phyloP scores from a whole-genome alignment of 2,113 vertebrate species.

The Garra rufa region DNA sequence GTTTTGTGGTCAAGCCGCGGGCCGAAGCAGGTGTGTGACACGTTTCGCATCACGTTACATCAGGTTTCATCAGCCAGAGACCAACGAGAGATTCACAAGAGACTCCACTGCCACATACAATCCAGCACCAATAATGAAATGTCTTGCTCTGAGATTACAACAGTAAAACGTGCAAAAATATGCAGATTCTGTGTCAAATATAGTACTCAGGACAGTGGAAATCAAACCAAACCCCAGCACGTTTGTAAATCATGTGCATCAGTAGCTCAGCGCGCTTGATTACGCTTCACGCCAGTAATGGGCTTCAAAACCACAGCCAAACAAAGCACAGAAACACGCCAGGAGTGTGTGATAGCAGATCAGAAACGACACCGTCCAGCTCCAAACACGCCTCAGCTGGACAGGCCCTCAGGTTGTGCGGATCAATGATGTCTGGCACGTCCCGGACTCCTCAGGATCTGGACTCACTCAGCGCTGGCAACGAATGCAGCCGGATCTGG shows the following conservation, averaged over 20 bases:
- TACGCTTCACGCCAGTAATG: background rate
- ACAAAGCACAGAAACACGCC: background rate
- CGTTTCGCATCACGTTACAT: background rate
- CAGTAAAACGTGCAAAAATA: background rate
- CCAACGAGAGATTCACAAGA: background rate
- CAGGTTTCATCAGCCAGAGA: conserved; percentile 26
- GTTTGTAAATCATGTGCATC: background rate
- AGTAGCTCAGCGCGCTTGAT: background rate
- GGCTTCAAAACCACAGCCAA: background rate
- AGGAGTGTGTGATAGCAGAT: background rate
- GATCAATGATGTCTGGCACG: no score
- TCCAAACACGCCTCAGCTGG: background rate
- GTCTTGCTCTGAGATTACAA: background rate
- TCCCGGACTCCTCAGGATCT: no score
- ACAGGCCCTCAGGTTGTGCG: no score
- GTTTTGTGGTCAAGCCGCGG: background rate
- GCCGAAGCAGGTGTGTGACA: background rate
- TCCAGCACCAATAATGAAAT: background rate
- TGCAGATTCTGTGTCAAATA: background rate
- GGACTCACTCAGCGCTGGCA: no score
- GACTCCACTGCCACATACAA: background rate
- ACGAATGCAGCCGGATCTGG: no score
- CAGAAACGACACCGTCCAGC: background rate
- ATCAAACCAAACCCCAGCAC: background rate
- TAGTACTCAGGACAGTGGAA: background rate